phyloP scores from a whole-genome alignment of 2,888 invertebrate genomes.

The Lampropteryx suffumata region DNA sequence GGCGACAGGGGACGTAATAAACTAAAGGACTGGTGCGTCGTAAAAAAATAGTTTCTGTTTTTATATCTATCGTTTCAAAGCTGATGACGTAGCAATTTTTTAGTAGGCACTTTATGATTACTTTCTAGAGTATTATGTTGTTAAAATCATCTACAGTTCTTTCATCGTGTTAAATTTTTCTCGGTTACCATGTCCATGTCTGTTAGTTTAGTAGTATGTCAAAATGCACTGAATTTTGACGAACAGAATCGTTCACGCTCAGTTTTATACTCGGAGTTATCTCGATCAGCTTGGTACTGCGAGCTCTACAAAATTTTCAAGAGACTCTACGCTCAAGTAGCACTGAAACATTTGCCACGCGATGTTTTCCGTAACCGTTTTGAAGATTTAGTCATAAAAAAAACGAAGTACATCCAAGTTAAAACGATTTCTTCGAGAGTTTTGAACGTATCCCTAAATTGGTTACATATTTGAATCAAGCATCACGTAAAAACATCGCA shows the following conservation, averaged over 20 bases:
- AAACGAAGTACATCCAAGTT: neutral
- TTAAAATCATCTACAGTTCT: no score
- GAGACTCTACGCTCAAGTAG: constrained; percentile 9
- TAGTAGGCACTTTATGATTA: no score
- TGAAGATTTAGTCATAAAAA: neutral
- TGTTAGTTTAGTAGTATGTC: no score
- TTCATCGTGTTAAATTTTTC: no score
- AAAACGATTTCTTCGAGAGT: neutral
- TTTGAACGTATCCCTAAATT: no score
- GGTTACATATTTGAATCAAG: no score
- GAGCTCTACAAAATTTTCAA: constrained; percentile 8
- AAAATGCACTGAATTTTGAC: no score
- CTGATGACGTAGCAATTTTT: constrained; percentile 5
- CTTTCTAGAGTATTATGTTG: neutral
- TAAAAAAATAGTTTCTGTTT: constrained; percentile 16
- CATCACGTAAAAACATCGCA: no score
- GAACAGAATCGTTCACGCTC: no score
- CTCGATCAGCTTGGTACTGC: constrained; percentile 8
- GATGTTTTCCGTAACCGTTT: constrained; percentile 5
- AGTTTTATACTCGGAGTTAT: constrained; percentile 12
- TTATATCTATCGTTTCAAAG: constrained; percentile 8
- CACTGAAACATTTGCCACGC: constrained; percentile 2
- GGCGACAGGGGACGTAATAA: constrained; percentile 18
- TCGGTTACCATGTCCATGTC: no score
- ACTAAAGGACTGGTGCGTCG: constrained; percentile 11